Conservation (phyloP, 1,140 invertebrate species). For the Drosophila rufa region DNA sequence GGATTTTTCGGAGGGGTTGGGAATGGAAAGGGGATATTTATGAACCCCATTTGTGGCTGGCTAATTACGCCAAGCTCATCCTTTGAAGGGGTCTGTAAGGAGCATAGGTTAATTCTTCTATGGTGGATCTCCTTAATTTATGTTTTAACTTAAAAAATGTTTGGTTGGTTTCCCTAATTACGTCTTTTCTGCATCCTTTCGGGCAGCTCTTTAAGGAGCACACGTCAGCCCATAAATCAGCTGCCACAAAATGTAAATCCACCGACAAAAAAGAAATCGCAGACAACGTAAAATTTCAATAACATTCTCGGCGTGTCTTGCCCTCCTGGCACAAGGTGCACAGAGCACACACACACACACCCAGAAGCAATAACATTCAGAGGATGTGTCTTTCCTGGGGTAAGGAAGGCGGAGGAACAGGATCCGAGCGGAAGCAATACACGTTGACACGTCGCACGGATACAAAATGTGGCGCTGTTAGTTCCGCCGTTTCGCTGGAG, state of each 20-base stretch:
- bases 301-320: slow-evolving; percentile 49
- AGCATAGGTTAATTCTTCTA: slow-evolving; percentile 3
- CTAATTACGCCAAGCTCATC: slow-evolving; percentile 53
- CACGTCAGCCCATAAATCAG: slow-evolving; percentile 67
- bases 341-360: slow-evolving; percentile 38
- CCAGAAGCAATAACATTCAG: slow-evolving; percentile 22
- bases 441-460: slow-evolving; percentile 81
- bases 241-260: slow-evolving; percentile 64
- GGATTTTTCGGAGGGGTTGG: not conserved
- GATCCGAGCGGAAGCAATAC: slow-evolving; percentile 75
- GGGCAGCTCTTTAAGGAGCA: slow-evolving; percentile 15
- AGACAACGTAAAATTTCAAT: slow-evolving; percentile 82
- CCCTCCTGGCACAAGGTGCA: slow-evolving; percentile 53
- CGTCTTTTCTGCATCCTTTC: slow-evolving; percentile 7
- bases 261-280: slow-evolving; percentile 51
- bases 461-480: slow-evolving; percentile 80
- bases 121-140: not conserved
- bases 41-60: slow-evolving; percentile 60
- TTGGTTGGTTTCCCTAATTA: slow-evolving; percentile 49
- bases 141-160: not conserved
- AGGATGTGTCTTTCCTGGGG: slow-evolving; percentile 18
- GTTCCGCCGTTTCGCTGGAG: slow-evolving; percentile 66
- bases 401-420: slow-evolving; percentile 36
- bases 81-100: slow-evolving; percentile 32
- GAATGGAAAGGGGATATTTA: slow-evolving; percentile 22